Evolutionary conservation across 2,797 vertebrate species (phyloP).

Genomic region (Brotula barbata): DNA sequence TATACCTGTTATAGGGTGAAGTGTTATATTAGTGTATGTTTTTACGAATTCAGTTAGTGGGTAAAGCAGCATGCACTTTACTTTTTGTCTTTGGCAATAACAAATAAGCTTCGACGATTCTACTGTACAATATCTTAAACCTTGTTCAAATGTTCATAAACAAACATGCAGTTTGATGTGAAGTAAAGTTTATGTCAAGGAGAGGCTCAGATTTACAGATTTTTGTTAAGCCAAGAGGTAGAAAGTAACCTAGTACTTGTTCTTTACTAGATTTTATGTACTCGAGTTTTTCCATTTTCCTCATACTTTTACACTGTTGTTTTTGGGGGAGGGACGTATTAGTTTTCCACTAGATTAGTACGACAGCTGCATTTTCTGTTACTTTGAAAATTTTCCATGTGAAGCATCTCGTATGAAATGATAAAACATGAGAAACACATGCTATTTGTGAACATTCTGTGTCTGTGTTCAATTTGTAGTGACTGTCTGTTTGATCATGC

Average conservation of each 20-base stretch:
- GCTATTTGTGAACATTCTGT: constrained; percentile 59
- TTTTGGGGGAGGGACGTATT: constrained; percentile 37
- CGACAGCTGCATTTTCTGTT: constrained; percentile 25
- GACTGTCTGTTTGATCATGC: constrained; percentile 52
- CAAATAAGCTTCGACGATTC: constrained; percentile 38
- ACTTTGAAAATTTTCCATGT: constrained; percentile 45
- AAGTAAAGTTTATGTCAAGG: constrained; percentile 15
- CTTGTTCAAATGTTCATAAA: constrained; percentile 39
- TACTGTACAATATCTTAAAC: constrained; percentile 46
- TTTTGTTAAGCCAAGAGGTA: constrained; percentile 28
- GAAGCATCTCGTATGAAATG: constrained; percentile 12
- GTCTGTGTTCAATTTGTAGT: constrained; percentile 61
- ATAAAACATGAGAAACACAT: constrained; percentile 12
- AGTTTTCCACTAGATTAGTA: constrained; percentile 40
- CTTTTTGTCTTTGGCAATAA: constrained; percentile 67
- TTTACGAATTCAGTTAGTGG: constrained; percentile 52
- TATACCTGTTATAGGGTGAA: constrained; percentile 24
- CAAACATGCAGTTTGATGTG: constrained; percentile 30
- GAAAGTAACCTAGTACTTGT: constrained; percentile 27
- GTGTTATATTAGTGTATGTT: constrained; percentile 49
- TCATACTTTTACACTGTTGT: constrained; percentile 35
- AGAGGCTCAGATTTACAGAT: background rate
- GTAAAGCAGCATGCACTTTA: constrained; percentile 68
- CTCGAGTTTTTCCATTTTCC: constrained; percentile 48
- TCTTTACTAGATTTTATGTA: constrained; percentile 41